Conservation (phyloP, 1,140 invertebrate species). For the Phenacoccus solenopsis region DNA sequence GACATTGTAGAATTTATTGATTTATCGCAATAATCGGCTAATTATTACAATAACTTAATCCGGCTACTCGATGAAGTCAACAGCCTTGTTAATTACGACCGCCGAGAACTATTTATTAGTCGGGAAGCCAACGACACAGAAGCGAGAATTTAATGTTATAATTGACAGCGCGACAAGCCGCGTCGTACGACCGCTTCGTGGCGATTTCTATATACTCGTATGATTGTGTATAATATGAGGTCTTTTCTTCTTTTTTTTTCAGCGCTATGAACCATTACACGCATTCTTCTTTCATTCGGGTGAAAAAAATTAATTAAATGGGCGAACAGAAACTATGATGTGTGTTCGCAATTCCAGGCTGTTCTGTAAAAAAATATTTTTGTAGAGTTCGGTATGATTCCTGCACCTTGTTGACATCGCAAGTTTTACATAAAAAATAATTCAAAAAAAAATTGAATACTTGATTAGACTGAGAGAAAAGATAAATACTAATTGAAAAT, state of each 20-base stretch:
- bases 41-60: neutral
- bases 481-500: too few species aligned
- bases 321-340: neutral
- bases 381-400: too few species aligned
- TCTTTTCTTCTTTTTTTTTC: neutral
- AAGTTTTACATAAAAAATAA: too few species aligned
- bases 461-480: too few species aligned
- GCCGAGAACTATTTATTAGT: neutral
- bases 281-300: neutral
- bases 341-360: too few species aligned
- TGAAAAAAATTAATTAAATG: neutral
- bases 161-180: neutral
- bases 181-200: neutral
- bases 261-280: too few species aligned
- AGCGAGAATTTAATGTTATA: neutral
- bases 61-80: neutral
- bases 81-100: neutral
- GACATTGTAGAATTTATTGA: neutral
- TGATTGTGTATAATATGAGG: too few species aligned
- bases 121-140: neutral
- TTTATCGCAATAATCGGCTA: neutral
- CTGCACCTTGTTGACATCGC: too few species aligned
- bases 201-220: neutral
- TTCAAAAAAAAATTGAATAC: too few species aligned
- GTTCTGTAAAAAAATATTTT: too few species aligned